Base-by-base conservation (phyloP, 2,113 vertebrate species). In the Hemiprocne comata region DNA sequence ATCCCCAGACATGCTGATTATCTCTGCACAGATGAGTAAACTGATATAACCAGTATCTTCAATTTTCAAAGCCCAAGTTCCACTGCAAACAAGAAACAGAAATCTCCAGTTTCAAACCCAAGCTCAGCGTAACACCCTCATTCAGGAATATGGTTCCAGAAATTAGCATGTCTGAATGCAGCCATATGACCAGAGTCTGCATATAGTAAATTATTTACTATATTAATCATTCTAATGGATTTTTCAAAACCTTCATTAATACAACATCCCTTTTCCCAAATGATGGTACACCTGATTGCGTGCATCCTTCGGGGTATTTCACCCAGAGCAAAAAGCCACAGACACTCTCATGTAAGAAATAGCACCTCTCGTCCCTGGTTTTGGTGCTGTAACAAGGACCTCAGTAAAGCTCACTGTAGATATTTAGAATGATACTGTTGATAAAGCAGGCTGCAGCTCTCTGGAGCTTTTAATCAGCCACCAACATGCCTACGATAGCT, bases 201-300 rank as follows among this genome's bases (percentile, higher is more conserved):
- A 81, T 81, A 48, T 10, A 84, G 80, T 92, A 67, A 84, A 89
- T 96, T 67, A 91, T 89, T 95, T 90, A 94, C 83, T 86, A 3
- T 64, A 67, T 95, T 92, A 88, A 86, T 92, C 15, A 62, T 67
- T 60, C 46, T 74, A 90, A 86, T 84, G 57, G 69, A 64, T 83
- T 84, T 90, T 71, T 84, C 86, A 78, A 76, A 94, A 76, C 71
- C 67, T 85, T 94, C 72, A 42, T 93, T 88, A 92, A 87, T 90
- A 71, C 75, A 77, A 1, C 61, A 54, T 77, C 42, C 48, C 53
- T 92, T 86, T 93, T 42, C 80, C 12, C 76, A 89, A 78, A 38
- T 75, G 80, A 29, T 74, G 64, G 64, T 48, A 24, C 73, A 58
- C 83, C 7, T 64, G 85, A 57, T 6, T 89, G 85, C 88, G 77